These are phyloP conservation scores for Australoheros facetus DNA, from an alignment of 2,797 vertebrate species.

Conservation along the genomic window DNA sequence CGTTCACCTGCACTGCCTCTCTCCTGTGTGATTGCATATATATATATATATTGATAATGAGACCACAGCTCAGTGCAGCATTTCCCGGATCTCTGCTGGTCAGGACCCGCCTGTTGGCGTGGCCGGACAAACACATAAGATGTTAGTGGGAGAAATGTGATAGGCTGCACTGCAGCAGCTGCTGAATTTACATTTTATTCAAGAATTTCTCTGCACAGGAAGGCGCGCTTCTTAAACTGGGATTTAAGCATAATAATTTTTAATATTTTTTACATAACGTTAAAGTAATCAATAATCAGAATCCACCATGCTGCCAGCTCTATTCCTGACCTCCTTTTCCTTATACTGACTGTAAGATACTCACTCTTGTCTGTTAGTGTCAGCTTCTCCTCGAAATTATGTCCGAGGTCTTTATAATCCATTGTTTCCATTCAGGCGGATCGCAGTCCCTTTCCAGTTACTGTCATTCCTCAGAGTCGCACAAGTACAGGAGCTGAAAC, in stretches of 20 bases:
- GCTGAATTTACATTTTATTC: not conserved
- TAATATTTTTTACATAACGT: not conserved
- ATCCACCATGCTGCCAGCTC: not conserved
- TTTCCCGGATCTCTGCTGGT: slow-evolving; percentile 34
- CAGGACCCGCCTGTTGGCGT: slow-evolving; percentile 22
- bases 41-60: slow-evolving; percentile 36
- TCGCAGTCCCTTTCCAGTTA: slow-evolving; percentile 56
- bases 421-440: slow-evolving; percentile 72
- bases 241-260: not conserved
- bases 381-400: slow-evolving; percentile 77
- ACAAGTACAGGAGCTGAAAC: slow-evolving; percentile 62
- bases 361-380: slow-evolving; percentile 78
- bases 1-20: not conserved
- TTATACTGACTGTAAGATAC: slow-evolving; percentile 37
- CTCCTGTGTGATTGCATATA: not conserved
- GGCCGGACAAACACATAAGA: slow-evolving; percentile 21
- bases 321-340: slow-evolving; percentile 20
- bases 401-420: slow-evolving; percentile 80
- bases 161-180: slow-evolving; percentile 14
- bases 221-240: not conserved
- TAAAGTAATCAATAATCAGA: slow-evolving; percentile 4
- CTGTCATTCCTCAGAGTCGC: slow-evolving; percentile 81
- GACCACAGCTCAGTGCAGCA: slow-evolving; percentile 46
- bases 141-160: not conserved
- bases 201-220: not conserved